These are phyloP conservation scores for Teleogryllus occipitalis DNA, from an alignment of 1,140 invertebrate genomes.

Conservation along the genomic window DNA sequence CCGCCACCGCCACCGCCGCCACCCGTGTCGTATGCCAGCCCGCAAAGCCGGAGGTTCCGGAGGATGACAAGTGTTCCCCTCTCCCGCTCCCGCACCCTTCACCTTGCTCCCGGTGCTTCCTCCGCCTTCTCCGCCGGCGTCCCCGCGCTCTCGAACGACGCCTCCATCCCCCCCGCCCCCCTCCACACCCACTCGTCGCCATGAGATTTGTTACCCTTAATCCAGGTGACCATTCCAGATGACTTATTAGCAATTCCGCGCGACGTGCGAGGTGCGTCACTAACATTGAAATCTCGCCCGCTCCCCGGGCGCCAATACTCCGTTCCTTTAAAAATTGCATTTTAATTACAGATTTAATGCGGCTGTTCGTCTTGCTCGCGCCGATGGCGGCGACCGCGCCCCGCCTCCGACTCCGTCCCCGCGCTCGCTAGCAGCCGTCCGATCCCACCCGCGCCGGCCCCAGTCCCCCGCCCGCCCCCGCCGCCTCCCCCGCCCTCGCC, in stretches of 20 bases:
- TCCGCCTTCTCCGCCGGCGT: too few relatives aligned
- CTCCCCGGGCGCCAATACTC: not conserved
- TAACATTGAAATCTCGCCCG: conserved; percentile 21
- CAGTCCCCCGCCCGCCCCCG: not conserved
- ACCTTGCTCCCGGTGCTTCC: too few relatives aligned
- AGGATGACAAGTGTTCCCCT: too few relatives aligned
- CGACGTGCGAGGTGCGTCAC: not conserved
- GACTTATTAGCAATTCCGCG: conserved; percentile 14
- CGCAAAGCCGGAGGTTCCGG: too few relatives aligned
- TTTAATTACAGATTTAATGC: conserved; percentile 24
- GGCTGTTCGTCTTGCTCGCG: conserved; percentile 9
- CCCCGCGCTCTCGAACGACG: too few relatives aligned
- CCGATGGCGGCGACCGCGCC: not conserved
- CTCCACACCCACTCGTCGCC: too few relatives aligned
- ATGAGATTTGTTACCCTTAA: conserved; percentile 17
- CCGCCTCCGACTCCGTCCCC: not conserved
- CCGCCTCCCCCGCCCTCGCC: conserved; percentile 10
- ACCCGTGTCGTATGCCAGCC: too few relatives aligned
- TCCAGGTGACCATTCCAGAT: conserved; percentile 19
- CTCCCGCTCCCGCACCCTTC: too few relatives aligned
- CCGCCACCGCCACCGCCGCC: too few relatives aligned
- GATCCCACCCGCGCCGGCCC: not conserved
- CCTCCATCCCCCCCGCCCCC: too few relatives aligned
- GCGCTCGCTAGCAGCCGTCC: not conserved
- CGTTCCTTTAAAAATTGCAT: conserved; percentile 23